Evolutionary conservation across 64 coral and sea anemone genomes (phyloP), one percentile per base, ranked within the genome.

Genomic region (Acropora yongei): DNA sequence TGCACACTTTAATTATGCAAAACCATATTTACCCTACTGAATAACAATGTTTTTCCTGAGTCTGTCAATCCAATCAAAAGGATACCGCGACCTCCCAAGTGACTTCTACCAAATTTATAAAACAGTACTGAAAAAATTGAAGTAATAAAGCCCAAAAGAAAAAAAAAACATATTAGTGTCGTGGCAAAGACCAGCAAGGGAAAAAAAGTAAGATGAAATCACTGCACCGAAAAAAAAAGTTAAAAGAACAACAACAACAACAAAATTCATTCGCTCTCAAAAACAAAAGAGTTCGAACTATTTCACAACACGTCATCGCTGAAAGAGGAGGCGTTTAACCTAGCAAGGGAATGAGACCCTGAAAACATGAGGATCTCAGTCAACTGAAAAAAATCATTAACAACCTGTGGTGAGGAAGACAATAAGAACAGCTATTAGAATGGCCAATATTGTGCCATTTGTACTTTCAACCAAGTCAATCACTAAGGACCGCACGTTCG

Each of bases 11-110:
- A 9, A 63, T 11, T 2, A 63, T 13, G 11, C 8, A 10, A 14
- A 13, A 14, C 60, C 2, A 63, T 10, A 82, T 87, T 92, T 82
- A 98, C 96, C 85, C 94, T 86, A 57, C 92, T 94, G 68, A 89
- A 99, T 16, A 99, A 82, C 12, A 99, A 60, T 66, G 97, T 99
- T 88, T 99, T 99, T 14, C 97, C 97, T 75, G 94, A 87, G 55
- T 99, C 94, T 76, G 94, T 93, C 19, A 99, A 83, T 10, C 97
- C 97, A 87, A 99, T 94, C 44, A 99, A 49, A 1, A 99, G 48
- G 4, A 99, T 68, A 49, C 91, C 74, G 44, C 87, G 92, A 5
- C 97, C 88, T 84, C 79, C 91, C 17, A 79, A 88, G 75, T 60
- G 60, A 55, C 80, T 69, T 75, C 80, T 88, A 6, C 94, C 86